Evolutionary conservation across 1,140 invertebrate genomes (phyloP), one percentile per base, ranked within the genome.

Genomic region (Elysia chlorotica): DNA sequence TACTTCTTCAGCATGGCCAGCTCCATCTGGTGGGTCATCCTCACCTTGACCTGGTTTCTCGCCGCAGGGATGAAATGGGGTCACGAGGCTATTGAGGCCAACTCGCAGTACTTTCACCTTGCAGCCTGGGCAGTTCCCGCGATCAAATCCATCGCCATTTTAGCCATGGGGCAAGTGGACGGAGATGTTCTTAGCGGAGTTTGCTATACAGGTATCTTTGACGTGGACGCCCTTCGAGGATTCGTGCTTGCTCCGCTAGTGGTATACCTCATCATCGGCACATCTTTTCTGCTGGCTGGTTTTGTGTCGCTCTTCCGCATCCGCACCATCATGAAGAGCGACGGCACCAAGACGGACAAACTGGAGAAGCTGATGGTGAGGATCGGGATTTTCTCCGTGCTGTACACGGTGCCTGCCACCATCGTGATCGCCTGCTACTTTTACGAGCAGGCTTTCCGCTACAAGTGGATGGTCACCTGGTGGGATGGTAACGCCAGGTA

Each of bases 1-100:
- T 99, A 99, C 88, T 99, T 98, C 88, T 99, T 99, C 87, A 94
- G 93, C 83, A 99, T 98, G 94, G 95, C 97, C 1, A 96, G 94
- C 31, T 95, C 94, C 79, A 95, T 99, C 77, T 99, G 98, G 97
- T 99, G 97, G 97, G 95, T 99, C 5, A 93, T 99, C 77, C 89
- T 99, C 73, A 96, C 97, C 6, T 89, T 99, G 30, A 97, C 97
- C 19, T 99, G 98, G 98, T 99, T 99, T 88, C 89, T 99, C 80
- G 96, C 96, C 41, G 97, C 97, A 67, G 96, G 96, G n/a, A 90
- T 99, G 68, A 98, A 99, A 89, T 99, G 98, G 98, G 96, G 97
- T 23, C 96, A 99, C 86, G 98, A 99, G 90, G 97, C 97, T 21
- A 99, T 99, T 82, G 96, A 98, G 89, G 94, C 95, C 53, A 96